Evolutionary conservation across 1,140 invertebrate species (phyloP).

Genomic region (Apolygus lucorum): DNA sequence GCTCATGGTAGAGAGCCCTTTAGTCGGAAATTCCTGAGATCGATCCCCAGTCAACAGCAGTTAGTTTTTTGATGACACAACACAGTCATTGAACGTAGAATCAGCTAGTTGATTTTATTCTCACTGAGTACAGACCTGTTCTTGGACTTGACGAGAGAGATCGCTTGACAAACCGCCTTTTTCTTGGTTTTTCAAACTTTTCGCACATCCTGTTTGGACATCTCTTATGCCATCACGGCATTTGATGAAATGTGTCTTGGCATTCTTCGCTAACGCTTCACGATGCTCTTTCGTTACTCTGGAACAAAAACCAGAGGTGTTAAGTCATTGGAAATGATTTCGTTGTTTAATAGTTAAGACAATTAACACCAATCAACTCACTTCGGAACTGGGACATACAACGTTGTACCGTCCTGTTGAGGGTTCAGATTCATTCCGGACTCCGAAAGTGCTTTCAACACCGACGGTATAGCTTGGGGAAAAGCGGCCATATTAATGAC

Average conservation of each 20-base stretch:
- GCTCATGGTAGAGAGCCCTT: no score
- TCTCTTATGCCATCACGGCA: constrained; percentile 68
- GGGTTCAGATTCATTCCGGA: constrained; percentile 90
- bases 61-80: no score
- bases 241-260: constrained; percentile 71
- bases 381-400: constrained; percentile 84
- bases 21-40: no score
- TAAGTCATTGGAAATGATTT: constrained; percentile 7
- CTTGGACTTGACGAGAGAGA: constrained; percentile 50
- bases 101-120: no score
- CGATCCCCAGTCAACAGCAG: no score
- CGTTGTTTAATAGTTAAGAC: not conserved
- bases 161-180: constrained; percentile 53
- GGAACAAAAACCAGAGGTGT: constrained; percentile 38
- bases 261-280: constrained; percentile 76
- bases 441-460: constrained; percentile 60
- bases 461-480: constrained; percentile 71
- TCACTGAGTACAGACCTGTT: constrained; percentile 43
- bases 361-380: constrained; percentile 41
- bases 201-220: constrained; percentile 63
- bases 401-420: constrained; percentile 83
- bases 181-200: constrained; percentile 55
- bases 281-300: constrained; percentile 86
- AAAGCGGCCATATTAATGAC: constrained; percentile 72
- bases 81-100: no score